phyloP scores from a whole-genome alignment of 2,797 vertebrate genomes.

The Karalla daura region DNA sequence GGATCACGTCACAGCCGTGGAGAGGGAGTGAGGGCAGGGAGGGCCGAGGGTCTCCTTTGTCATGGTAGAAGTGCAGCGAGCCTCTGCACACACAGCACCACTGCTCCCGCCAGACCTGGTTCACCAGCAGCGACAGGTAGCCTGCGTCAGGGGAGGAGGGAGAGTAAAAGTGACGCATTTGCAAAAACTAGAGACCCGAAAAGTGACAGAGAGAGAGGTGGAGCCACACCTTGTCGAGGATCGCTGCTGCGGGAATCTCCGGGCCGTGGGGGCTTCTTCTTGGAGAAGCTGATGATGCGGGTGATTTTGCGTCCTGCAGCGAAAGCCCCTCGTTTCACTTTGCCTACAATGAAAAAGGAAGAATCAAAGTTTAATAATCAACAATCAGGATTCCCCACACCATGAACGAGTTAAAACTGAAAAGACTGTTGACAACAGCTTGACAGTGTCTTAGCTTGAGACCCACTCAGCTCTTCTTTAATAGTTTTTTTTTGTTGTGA shows the following conservation, averaged over 20 bases:
- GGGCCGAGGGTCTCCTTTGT: conserved; percentile 86
- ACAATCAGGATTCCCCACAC: not conserved
- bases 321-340: conserved; percentile 90
- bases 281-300: conserved; percentile 97
- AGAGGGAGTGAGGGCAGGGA: conserved; percentile 88
- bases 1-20: conserved; percentile 89
- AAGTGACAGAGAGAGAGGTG: no score
- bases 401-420: not conserved
- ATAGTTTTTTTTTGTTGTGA: not conserved
- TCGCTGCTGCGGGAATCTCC: conserved; percentile 86
- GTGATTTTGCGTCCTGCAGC: conserved; percentile 96
- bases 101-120: conserved; percentile 94
- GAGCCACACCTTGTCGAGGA: conserved; percentile 90
- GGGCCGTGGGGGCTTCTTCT: conserved; percentile 88
- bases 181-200: no score
- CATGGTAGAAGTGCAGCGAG: conserved; percentile 91
- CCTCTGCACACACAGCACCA: conserved; percentile 92
- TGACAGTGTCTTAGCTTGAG: not conserved
- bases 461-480: not conserved
- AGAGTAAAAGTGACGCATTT: not conserved
- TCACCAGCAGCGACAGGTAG: conserved; percentile 90
- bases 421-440: not conserved
- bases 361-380: not conserved
- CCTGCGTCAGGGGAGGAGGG: conserved; percentile 76
- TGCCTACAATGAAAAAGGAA: conserved; percentile 81